Evolutionary conservation across 2,888 invertebrate genomes (phyloP).

Genomic region (Tromatobia lineatoria): DNA sequence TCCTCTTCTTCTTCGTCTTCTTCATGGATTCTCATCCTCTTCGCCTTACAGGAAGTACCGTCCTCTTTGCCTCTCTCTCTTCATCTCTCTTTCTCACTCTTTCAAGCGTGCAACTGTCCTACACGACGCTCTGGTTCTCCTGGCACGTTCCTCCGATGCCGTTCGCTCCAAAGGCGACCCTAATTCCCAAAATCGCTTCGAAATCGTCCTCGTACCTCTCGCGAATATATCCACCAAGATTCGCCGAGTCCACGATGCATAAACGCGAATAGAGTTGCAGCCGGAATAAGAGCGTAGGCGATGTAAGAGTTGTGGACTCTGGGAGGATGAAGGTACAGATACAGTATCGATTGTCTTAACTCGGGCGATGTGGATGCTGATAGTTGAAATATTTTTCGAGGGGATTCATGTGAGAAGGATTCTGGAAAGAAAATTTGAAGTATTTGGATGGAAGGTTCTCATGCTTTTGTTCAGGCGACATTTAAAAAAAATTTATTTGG

Average conservation of each 20-base stretch:
- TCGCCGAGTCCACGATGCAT: slow-evolving; percentile 62
- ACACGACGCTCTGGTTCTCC: slow-evolving; percentile 55
- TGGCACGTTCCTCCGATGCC: slow-evolving; percentile 68
- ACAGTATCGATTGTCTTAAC: slow-evolving; percentile 20
- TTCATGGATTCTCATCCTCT: slow-evolving; percentile 45
- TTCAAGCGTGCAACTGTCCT: slow-evolving; percentile 37
- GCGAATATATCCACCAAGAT: slow-evolving; percentile 51
- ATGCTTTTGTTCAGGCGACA: neutral
- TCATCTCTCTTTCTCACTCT: slow-evolving; percentile 17
- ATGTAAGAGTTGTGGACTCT: slow-evolving; percentile 42
- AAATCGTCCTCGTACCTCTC: slow-evolving; percentile 64
- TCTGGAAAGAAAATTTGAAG: neutral
- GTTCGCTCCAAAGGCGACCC: slow-evolving; percentile 69
- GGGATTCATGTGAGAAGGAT: neutral
- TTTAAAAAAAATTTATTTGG: no score
- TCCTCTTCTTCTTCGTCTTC: slow-evolving; percentile 31
- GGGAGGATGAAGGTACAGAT: slow-evolving; percentile 6
- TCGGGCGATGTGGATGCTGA: slow-evolving; percentile 12
- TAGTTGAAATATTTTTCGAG: neutral
- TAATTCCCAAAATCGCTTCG: slow-evolving; percentile 72
- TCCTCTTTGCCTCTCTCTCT: slow-evolving; percentile 28
- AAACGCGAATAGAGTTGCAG: slow-evolving; percentile 60
- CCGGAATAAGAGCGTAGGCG: slow-evolving; percentile 60
- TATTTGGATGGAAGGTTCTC: neutral
- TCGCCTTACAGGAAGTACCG: slow-evolving; percentile 26